phyloP scores from a whole-genome alignment of 2,113 vertebrate species.

The Cephalopholis sonnerati region DNA sequence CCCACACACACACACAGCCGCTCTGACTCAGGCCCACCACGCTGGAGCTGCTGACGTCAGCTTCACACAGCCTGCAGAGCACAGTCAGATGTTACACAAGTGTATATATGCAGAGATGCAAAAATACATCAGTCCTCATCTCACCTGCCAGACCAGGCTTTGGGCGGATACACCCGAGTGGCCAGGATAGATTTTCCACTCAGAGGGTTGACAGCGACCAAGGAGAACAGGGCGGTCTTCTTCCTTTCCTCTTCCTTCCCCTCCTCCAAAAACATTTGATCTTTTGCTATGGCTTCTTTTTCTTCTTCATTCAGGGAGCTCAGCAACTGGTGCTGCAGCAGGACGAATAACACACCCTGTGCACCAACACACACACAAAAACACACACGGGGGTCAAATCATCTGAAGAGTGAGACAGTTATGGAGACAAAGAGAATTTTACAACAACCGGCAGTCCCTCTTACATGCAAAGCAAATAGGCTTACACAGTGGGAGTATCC shows the following conservation, averaged over 20 bases:
- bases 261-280: neutral
- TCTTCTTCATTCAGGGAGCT: conserved; percentile 41
- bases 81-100: neutral
- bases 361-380: neutral
- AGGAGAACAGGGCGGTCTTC: conserved; percentile 49
- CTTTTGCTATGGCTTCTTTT: neutral
- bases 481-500: conserved; percentile 73
- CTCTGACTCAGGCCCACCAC: conserved; percentile 72
- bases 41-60: conserved; percentile 31
- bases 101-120: neutral
- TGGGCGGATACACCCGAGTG: conserved; percentile 54
- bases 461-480: neutral
- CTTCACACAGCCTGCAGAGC: conserved; percentile 66
- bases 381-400: neutral
- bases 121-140: neutral
- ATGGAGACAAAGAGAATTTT: neutral
- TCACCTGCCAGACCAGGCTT: conserved; percentile 76
- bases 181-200: conserved; percentile 57
- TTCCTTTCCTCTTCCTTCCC: neutral
- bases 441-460: neutral
- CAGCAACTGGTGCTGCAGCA: conserved; percentile 73
- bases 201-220: conserved; percentile 74
- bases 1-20: conserved; percentile 74
- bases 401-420: neutral
- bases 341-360: conserved; percentile 77